Percentiles rank a stretch among this genome's conserved stretches.
These are phyloP conservation scores for Carassius carassius DNA, from an alignment of 2,113 vertebrate genomes.

Conservation along the genomic window DNA sequence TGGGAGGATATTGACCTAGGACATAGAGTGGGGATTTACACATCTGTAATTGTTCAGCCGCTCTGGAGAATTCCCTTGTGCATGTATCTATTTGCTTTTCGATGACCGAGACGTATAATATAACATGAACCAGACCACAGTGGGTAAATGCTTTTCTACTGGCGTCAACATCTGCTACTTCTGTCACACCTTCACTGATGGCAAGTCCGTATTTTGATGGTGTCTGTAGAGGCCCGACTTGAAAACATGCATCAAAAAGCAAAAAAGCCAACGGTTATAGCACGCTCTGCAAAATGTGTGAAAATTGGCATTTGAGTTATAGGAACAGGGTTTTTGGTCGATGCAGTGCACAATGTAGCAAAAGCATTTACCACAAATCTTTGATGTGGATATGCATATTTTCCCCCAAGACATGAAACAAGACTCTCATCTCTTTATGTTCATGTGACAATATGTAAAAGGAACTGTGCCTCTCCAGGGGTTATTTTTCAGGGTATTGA, in stretches of 20 bases:
- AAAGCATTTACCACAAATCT: constrained; percentile 5
- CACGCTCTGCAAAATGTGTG: constrained; percentile 2
- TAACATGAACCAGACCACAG: background rate
- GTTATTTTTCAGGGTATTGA: background rate
- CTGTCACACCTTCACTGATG: background rate
- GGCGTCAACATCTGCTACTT: constrained; percentile 14
- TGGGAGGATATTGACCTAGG: background rate
- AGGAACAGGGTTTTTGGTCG: constrained; percentile 13
- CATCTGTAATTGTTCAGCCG: constrained; percentile 40
- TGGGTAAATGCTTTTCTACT: background rate
- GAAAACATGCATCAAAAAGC: background rate
- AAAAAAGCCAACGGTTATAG: background rate
- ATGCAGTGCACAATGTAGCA: constrained; percentile 2
- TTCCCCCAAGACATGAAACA: constrained; percentile 14
- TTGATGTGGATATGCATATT: constrained; percentile 7
- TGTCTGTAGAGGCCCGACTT: background rate
- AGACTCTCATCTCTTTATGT: constrained; percentile 19
- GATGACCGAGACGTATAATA: background rate
- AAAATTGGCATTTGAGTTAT: constrained; percentile 3
- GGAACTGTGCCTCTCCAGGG: background rate
- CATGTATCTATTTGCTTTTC: constrained; percentile 23
- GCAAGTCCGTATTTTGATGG: background rate
- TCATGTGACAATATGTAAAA: constrained; percentile 7
- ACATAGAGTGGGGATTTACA: constrained; percentile 40
- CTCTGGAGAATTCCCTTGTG: constrained; percentile 42